Evolutionary conservation across 2,797 vertebrate species (phyloP).

Genomic region (Sebastes melanostomus): DNA sequence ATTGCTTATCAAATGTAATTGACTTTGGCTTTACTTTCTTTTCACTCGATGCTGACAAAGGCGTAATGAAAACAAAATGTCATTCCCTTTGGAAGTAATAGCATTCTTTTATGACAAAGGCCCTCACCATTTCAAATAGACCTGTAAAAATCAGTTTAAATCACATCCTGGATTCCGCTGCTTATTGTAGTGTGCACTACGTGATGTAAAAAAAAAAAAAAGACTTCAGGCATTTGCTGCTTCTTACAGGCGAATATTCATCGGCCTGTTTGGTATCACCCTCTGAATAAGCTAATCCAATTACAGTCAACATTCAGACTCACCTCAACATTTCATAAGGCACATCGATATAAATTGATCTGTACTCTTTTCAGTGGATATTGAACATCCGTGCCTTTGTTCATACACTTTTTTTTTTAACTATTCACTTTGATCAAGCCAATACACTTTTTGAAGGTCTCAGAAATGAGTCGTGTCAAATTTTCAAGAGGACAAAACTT

Average conservation of each 20-base stretch:
- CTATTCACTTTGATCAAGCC: slow-evolving; percentile 48
- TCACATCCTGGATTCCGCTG: slow-evolving; percentile 21
- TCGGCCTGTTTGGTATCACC: slow-evolving; percentile 7
- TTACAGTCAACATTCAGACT: slow-evolving; percentile 28
- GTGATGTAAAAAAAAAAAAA: not conserved
- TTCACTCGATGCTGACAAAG: slow-evolving; percentile 80
- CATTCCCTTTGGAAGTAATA: slow-evolving; percentile 59
- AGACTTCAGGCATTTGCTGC: not conserved
- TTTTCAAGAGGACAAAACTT: slow-evolving; percentile 50
- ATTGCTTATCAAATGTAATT: slow-evolving; percentile 99
- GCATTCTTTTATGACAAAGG: slow-evolving; percentile 46
- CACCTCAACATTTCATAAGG: slow-evolving; percentile 25
- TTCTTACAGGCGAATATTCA: slow-evolving; percentile 16
- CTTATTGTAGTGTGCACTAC: not conserved
- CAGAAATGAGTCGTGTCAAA: slow-evolving; percentile 41
- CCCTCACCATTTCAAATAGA: slow-evolving; percentile 28
- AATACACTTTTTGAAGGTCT: slow-evolving; percentile 43
- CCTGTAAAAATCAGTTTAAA: slow-evolving; percentile 31
- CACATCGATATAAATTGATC: slow-evolving; percentile 50
- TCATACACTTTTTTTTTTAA: not conserved
- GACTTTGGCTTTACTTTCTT: slow-evolving; percentile 96
- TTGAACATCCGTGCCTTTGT: slow-evolving; percentile 32
- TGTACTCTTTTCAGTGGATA: slow-evolving; percentile 10
- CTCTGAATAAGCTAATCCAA: slow-evolving; percentile 19
- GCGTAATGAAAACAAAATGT: slow-evolving; percentile 44